Conservation (phyloP, 2,113 vertebrate species). For the Gambusia holbrooki region DNA sequence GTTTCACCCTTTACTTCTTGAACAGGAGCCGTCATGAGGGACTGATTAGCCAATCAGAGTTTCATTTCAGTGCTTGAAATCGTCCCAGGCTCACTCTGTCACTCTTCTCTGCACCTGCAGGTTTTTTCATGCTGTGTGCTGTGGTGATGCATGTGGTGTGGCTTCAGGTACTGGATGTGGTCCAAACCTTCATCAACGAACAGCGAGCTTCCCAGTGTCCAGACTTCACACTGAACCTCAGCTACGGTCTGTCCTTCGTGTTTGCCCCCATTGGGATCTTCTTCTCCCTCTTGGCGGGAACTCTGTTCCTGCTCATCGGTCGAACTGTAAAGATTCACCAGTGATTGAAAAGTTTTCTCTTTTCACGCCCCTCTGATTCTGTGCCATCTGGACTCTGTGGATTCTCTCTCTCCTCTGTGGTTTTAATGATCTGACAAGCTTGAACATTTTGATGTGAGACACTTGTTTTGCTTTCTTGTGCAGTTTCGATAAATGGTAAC, state of each 20-base stretch:
- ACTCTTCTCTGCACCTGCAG: slow-evolving; percentile 75
- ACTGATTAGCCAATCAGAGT: not conserved
- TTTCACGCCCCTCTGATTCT: not conserved
- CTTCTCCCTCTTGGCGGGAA: slow-evolving; percentile 89
- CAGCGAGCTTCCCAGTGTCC: slow-evolving; percentile 73
- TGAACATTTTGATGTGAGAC: slow-evolving; percentile 12
- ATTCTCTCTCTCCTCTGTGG: slow-evolving; percentile 13
- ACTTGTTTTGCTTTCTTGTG: not conserved
- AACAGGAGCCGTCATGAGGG: not conserved
- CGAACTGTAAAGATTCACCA: slow-evolving; percentile 79
- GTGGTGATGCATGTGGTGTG: slow-evolving; percentile 93
- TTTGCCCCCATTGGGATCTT: slow-evolving; percentile 90
- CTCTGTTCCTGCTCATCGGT: slow-evolving; percentile 91
- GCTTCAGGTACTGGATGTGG: slow-evolving; percentile 88
- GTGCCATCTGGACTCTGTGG: slow-evolving; percentile 15
- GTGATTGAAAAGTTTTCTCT: slow-evolving; percentile 37
- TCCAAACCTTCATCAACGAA: slow-evolving; percentile 81
- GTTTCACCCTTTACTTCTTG: no score
- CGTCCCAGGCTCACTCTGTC: not conserved
- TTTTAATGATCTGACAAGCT: slow-evolving; percentile 8
- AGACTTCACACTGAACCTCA: slow-evolving; percentile 81
- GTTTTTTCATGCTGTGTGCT: slow-evolving; percentile 88
- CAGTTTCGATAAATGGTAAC: not conserved
- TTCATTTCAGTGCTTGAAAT: not conserved
- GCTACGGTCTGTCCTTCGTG: slow-evolving; percentile 94